Evolutionary conservation across 2,113 vertebrate species (phyloP).

Genomic region (Suncus etruscus): DNA sequence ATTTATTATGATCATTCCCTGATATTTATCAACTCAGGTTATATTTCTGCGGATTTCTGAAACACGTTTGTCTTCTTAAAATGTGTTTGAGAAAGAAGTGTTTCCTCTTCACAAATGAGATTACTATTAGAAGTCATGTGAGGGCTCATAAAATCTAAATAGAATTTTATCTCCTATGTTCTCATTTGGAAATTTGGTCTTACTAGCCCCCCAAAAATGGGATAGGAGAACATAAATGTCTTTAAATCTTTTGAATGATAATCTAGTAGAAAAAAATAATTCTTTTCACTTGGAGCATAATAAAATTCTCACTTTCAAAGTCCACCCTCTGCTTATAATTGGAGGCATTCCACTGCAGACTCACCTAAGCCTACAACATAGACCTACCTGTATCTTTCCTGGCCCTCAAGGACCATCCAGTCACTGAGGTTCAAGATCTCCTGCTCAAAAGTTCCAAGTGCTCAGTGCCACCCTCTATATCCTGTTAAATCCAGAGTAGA

Average conservation of each 20-base stretch:
- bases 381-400: background rate
- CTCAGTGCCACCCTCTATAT: background rate
- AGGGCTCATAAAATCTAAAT: constrained; percentile 23
- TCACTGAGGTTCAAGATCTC: background rate
- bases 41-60: background rate
- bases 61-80: constrained; percentile 44
- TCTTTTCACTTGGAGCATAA: background rate
- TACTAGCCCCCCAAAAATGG: background rate
- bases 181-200: background rate
- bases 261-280: constrained; percentile 12
- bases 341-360: background rate
- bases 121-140: constrained; percentile 56
- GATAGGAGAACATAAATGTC: background rate
- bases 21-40: background rate
- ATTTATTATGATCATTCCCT: background rate
- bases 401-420: background rate
- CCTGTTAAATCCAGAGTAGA: background rate
- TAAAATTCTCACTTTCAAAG: background rate
- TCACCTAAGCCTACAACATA: background rate
- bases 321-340: background rate
- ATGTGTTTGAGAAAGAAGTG: background rate
- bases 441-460: background rate
- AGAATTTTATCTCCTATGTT: background rate
- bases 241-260: constrained; percentile 25
- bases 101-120: constrained; percentile 26